phyloP scores from a whole-genome alignment of 2,797 vertebrate species.

The Micropoecilia bifurca region DNA sequence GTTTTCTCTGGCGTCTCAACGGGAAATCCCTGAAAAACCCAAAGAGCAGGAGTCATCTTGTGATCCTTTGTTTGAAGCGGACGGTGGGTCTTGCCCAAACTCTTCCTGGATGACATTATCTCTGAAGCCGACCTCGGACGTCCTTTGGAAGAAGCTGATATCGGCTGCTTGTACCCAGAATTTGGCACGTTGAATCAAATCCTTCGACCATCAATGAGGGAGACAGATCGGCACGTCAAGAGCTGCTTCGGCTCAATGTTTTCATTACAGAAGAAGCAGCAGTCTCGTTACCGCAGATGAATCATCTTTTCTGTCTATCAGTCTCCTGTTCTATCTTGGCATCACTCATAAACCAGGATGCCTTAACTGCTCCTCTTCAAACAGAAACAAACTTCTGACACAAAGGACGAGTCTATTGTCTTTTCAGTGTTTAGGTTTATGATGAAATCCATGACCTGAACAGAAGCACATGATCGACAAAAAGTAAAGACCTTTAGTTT shows the following conservation, averaged over 20 bases:
- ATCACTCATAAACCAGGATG: background rate
- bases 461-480: background rate
- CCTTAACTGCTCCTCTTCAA: background rate
- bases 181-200: background rate
- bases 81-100: background rate
- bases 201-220: background rate
- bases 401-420: background rate
- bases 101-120: background rate
- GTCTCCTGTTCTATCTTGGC: background rate
- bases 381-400: background rate
- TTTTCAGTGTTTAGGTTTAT: too few relatives aligned
- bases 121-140: background rate
- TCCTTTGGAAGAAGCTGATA: background rate
- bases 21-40: background rate
- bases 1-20: background rate
- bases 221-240: background rate
- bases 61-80: background rate
- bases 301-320: background rate
- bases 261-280: background rate
- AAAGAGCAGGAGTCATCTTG: background rate
- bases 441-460: background rate
- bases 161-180: background rate
- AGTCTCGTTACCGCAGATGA: background rate
- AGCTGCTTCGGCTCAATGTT: background rate
- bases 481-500: background rate